Evolutionary conservation across 2,797 vertebrate genomes (phyloP).

Genomic region (Leucoraja ocellata): DNA sequence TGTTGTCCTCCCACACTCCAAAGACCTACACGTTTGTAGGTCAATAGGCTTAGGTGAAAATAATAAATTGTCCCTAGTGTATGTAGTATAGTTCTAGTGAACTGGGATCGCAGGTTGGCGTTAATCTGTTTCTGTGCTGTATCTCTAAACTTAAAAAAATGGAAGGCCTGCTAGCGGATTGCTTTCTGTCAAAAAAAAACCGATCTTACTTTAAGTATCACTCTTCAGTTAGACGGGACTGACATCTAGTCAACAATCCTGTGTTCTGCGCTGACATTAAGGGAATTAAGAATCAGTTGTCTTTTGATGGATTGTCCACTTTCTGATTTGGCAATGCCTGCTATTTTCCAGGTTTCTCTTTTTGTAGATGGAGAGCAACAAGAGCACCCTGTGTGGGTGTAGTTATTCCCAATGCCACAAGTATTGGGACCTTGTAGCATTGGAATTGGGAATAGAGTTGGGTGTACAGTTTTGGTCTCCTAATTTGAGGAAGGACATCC

Average conservation of each 20-base stretch:
- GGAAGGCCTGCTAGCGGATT: no score
- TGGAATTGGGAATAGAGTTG: not conserved
- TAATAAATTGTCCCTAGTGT: no score
- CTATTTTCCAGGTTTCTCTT: not conserved
- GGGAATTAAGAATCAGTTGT: not conserved
- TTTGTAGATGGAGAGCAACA: not conserved
- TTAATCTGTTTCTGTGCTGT: no score
- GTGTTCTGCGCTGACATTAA: not conserved
- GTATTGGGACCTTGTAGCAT: not conserved
- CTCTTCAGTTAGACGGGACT: not conserved
- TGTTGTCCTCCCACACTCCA: no score
- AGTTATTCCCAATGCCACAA: not conserved
- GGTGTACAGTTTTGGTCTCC: no score
- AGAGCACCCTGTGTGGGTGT: not conserved
- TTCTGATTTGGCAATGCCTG: not conserved
- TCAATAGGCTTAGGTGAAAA: no score
- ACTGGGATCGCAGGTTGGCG: no score
- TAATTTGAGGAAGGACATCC: no score
- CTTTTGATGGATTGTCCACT: not conserved
- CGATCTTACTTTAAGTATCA: not conserved
- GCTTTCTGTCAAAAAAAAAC: no score
- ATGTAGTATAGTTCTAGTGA: no score
- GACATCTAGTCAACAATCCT: not conserved
- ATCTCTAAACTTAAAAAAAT: no score
- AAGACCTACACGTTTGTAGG: no score